Conservation (phyloP, 2,113 vertebrate species). For the Sinocyclocheilus maitianheensis region DNA sequence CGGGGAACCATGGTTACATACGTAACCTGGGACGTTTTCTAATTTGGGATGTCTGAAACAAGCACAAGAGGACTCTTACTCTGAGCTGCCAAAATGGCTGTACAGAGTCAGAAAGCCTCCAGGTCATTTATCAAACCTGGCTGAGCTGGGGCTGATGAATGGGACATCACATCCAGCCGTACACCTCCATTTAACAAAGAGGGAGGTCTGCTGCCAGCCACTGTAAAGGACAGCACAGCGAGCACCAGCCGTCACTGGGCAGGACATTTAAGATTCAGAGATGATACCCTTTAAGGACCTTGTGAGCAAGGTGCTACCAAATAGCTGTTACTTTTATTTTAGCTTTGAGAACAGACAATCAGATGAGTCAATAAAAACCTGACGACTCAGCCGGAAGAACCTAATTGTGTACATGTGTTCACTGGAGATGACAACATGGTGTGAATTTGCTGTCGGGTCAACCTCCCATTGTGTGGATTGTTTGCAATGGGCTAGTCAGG, state of each 20-base stretch:
- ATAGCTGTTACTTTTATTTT: not conserved
- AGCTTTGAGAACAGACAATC: not conserved
- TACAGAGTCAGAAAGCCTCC: conserved; percentile 25
- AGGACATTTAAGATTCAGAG: conserved; percentile 31
- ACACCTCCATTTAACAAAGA: conserved; percentile 49
- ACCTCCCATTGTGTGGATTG: conserved; percentile 12
- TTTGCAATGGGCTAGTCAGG: not conserved
- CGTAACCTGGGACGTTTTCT: not conserved
- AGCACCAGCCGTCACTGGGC: not conserved
- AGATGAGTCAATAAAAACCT: not conserved
- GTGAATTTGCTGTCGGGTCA: conserved; percentile 1
- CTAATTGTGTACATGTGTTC: conserved; percentile 29
- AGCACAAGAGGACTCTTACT: not conserved
- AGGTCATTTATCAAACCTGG: conserved; percentile 43
- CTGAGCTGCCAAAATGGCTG: not conserved
- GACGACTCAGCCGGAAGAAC: not conserved
- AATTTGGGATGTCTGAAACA: not conserved
- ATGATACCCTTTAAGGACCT: conserved; percentile 25
- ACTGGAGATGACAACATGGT: not conserved
- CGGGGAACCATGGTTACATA: too few relatives aligned
- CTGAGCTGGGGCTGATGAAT: conserved; percentile 35
- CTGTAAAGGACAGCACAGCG: conserved; percentile 29
- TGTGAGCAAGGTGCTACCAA: not conserved
- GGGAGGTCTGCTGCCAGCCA: conserved; percentile 39
- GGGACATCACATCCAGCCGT: conserved; percentile 33